Evolutionary conservation across 2,113 vertebrate species (phyloP).

Genomic region (Ploceus nigricollis): DNA sequence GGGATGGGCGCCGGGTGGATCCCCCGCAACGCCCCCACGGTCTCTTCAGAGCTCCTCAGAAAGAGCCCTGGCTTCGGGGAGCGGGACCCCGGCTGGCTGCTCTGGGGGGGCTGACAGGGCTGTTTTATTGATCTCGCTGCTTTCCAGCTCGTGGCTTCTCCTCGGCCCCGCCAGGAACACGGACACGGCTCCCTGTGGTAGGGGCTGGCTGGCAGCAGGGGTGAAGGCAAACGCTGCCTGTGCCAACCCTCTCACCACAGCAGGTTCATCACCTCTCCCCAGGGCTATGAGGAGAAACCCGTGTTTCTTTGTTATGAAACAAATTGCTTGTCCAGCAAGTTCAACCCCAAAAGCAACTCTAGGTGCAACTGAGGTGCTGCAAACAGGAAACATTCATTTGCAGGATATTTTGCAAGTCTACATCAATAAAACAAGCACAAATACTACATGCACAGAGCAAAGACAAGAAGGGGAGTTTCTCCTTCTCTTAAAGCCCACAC

Average conservation of each 20-base stretch:
- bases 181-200: fast-evolving
- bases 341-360: background rate
- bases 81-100: background rate
- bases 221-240: fast-evolving
- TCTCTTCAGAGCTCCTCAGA: background rate
- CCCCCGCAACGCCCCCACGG: background rate
- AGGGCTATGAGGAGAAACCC: background rate
- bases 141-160: fast-evolving
- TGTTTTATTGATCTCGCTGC: fast-evolving
- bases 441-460: background rate
- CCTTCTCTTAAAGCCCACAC: background rate
- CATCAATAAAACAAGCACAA: background rate
- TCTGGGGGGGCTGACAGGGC: fast-evolving
- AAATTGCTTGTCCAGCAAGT: fast-evolving
- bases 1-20: no score
- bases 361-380: background rate
- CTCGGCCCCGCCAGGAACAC: fast-evolving
- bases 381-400: background rate
- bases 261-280: fast-evolving
- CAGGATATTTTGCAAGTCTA: background rate
- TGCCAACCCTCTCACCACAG: fast-evolving
- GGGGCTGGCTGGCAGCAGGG: fast-evolving
- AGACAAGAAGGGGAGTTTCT: background rate
- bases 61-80: fast-evolving
- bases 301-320: fast-evolving